phyloP scores from a whole-genome alignment of 2,113 vertebrate species.

The Vimba vimba region DNA sequence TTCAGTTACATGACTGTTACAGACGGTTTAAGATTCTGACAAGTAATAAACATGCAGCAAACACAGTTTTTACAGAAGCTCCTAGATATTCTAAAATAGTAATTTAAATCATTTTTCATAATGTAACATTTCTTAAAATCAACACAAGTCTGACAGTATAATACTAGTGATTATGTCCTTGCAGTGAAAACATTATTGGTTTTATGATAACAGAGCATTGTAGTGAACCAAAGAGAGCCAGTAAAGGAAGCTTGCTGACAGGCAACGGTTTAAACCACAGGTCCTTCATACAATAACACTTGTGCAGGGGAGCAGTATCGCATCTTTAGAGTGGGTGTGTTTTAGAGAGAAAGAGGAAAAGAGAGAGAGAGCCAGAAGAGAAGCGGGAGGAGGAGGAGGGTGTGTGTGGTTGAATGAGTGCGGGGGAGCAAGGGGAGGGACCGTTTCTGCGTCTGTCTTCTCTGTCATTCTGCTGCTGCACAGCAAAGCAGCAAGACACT shows the following conservation, averaged over 20 bases:
- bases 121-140: not conserved
- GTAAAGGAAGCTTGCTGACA: not conserved
- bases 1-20: not conserved
- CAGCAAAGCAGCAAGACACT: conserved; percentile 66
- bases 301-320: conserved; percentile 45
- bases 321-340: conserved; percentile 50
- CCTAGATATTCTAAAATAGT: not conserved
- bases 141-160: not conserved
- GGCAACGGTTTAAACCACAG: conserved; percentile 36
- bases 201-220: not conserved
- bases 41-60: not conserved
- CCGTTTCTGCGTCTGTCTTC: conserved; percentile 68
- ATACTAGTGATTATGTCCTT: not conserved
- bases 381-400: conserved; percentile 57
- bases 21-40: not conserved
- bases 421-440: conserved; percentile 64
- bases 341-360: conserved; percentile 22
- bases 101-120: not conserved
- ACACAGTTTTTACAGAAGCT: not conserved
- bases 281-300: conserved; percentile 49
- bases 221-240: conserved; percentile 9
- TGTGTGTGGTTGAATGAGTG: conserved; percentile 64
- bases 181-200: conserved; percentile 12
- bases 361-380: conserved; percentile 46
- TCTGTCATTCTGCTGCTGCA: conserved; percentile 76